Base-by-base conservation (phyloP, 2,113 vertebrate genomes). In the Alaudala cheleensis region DNA sequence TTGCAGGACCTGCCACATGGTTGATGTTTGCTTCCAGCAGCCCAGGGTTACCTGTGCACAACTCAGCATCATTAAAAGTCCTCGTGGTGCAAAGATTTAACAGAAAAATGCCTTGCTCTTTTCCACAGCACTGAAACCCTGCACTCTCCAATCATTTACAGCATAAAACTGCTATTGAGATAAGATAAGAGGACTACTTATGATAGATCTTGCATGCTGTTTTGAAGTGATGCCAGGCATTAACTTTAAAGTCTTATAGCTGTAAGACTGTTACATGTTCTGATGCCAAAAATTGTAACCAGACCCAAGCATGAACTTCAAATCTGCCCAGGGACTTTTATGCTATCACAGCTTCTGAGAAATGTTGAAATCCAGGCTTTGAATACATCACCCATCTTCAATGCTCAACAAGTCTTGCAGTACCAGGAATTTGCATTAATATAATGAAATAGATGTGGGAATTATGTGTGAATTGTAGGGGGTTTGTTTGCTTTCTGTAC, bases 151-250 rank as follows among this genome's bases (percentile, higher is more conserved):
- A 96, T 92, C 79, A 96, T 73, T 95, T 81, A 83, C 90, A 95
- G 85, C 90, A 93, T 93, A 92, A 96, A 96, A 97, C 90, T 93
- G 94, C 92, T 95, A 97, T 93, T 61, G 81, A 97, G 96, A 97
- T 97, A 97, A 97, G 96, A 97, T 97, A 97, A 97, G 96, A 97
- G 73, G 85, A 94, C 93, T 91, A 88, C 95, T 96, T 97, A 83
- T 71, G 95, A 96, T 93, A 97, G 91, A 96, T 95, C 95, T 92
- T 87, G 84, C 82, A 95, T 14, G 47, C 89, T 96, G 93, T 91
- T 97, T 95, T 96, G 96, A 97, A 97, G 96, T 86, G 77, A 95
- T 93, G 90, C 91, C 92, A 97, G 92, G 86, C 87, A 85, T 82
- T 92, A 97, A 95, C 97, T 97, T 94, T 85, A 93, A 95, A 93